phyloP scores from a whole-genome alignment of 2,797 vertebrate genomes.

The Sebastes alutus region DNA sequence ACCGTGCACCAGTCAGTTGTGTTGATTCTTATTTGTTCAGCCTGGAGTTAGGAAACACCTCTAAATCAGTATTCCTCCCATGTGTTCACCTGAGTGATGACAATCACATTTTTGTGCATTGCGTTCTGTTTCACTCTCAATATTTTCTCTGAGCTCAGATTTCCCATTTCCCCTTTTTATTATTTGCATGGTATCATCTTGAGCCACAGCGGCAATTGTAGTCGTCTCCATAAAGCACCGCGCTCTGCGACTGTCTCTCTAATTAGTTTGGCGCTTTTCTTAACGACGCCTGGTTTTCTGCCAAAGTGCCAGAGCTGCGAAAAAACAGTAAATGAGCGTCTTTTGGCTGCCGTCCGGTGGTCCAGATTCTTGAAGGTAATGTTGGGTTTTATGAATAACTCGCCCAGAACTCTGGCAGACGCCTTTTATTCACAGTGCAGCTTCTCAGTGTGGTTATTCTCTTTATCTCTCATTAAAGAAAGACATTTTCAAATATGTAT shows the following conservation, averaged over 20 bases:
- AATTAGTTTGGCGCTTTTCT: constrained; percentile 29
- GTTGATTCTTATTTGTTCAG: no score
- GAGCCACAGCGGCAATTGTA: not conserved
- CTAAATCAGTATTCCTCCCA: not conserved
- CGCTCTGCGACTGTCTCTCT: constrained; percentile 5
- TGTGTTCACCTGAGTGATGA: not conserved
- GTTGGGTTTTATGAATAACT: not conserved
- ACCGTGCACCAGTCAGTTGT: no score
- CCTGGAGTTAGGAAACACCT: no score
- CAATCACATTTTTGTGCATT: not conserved
- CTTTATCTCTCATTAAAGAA: constrained; percentile 5
- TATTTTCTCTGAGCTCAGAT: not conserved
- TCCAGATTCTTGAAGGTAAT: not conserved
- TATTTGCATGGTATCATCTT: not conserved
- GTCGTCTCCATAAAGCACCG: not conserved
- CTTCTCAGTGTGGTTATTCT: not conserved
- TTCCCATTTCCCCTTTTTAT: not conserved
- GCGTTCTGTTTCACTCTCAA: not conserved
- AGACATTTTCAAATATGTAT: not conserved
- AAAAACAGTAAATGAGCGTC: not conserved
- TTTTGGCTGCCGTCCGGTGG: not conserved
- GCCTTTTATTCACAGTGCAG: not conserved
- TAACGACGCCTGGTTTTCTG: constrained; percentile 11
- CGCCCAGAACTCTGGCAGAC: not conserved
- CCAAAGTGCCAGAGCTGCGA: not conserved